Evolutionary conservation across 1,140 invertebrate genomes (phyloP).

Genomic region (Macrotrachela quadricornifera): DNA sequence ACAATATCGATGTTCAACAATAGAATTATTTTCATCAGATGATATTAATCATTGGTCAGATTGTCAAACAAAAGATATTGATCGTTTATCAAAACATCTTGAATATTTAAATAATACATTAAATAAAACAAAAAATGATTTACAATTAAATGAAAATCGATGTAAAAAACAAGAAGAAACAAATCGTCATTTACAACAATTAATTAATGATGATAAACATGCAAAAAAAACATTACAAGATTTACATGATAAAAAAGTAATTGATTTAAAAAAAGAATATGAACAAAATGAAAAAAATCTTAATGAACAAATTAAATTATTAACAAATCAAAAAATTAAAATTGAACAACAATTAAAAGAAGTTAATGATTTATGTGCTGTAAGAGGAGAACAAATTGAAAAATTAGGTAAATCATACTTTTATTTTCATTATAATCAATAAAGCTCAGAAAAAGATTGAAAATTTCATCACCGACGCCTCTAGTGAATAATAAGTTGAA

Average conservation of each 20-base stretch:
- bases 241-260: constrained; percentile 6
- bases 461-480: too few relatives aligned
- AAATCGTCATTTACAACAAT: constrained; percentile 1
- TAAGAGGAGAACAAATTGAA: too few relatives aligned
- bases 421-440: too few relatives aligned
- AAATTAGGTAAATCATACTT: too few relatives aligned
- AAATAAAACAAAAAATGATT: not conserved
- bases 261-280: not conserved
- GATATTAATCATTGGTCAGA: constrained; percentile 2
- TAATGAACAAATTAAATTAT: not conserved
- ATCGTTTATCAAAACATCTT: not conserved
- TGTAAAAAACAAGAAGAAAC: not conserved
- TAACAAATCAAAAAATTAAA: too few relatives aligned
- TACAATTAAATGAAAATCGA: not conserved
- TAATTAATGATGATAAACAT: constrained; percentile 1
- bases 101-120: constrained; percentile 4
- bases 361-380: too few relatives aligned
- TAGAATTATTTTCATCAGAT: not conserved
- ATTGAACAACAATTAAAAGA: too few relatives aligned
- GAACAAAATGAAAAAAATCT: not conserved
- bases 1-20: not conserved
- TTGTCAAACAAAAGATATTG: constrained; percentile 4
- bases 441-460: too few relatives aligned
- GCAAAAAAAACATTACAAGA: not conserved
- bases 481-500: too few relatives aligned